A percentile compares a stretch with the other conserved stretches of the same genome.
These are phyloP conservation scores for honey bee (Apis mellifera) DNA, from an alignment of 1,140 invertebrate species.

Conservation along the genomic window DNA sequence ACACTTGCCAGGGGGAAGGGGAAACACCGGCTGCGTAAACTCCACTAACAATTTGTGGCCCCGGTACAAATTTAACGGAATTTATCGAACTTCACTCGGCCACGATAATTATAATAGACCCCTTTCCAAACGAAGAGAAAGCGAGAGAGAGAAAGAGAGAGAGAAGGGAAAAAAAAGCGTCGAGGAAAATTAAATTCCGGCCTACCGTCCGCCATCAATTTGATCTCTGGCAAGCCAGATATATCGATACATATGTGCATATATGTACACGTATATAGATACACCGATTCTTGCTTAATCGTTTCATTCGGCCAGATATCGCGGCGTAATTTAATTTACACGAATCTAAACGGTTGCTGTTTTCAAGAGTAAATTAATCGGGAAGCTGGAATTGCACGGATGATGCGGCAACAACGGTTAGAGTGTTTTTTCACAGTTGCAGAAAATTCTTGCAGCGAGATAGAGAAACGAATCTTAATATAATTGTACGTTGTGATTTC, in stretches of 20 bases:
- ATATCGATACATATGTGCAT: not conserved
- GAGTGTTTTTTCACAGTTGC: not conserved
- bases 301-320: not conserved
- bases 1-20: not conserved
- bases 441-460: not conserved
- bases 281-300: not conserved
- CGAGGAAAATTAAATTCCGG: conserved; percentile 24
- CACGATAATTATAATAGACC: conserved; percentile 16
- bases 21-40: not conserved
- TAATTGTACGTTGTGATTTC: too few species aligned
- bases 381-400: not conserved
- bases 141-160: too few species aligned
- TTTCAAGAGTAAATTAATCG: not conserved
- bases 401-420: not conserved
- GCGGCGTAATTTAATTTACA: not conserved
- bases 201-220: too few species aligned
- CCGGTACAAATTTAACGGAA: conserved; percentile 12
- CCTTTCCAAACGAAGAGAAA: not conserved
- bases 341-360: not conserved
- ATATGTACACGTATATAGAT: too few species aligned
- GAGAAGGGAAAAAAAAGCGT: too few species aligned
- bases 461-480: not conserved
- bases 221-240: not conserved
- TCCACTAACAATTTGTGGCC: not conserved
- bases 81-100: conserved; percentile 23